Base-by-base conservation (phyloP, 2,888 invertebrate species). In the Acronicta psi region DNA sequence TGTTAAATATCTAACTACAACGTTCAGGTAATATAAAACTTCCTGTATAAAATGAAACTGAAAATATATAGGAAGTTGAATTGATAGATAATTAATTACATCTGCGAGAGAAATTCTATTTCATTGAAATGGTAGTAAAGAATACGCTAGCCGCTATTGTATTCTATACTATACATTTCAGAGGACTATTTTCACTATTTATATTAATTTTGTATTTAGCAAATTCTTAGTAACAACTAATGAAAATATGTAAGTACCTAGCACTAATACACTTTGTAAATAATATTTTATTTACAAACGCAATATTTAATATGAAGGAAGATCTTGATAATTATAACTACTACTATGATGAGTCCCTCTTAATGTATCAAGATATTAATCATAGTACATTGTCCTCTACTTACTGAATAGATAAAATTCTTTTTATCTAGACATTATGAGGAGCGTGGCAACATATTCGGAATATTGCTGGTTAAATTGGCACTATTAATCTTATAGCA, bases 401-500 rank as follows among this genome's bases (percentile, higher is more conserved):
- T 49, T 23, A 6, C 9, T 36, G 14, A 18, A 50, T 18, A 43
- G 0, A 36, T 40, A 40, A 11, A 3, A 29, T 47, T 13, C 29
- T 54, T 29, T 47, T 54, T 11, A 41, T 14, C 23, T 36, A 7
- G 13, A 64, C 25, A 45, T 36, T 25, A 62, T 13, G 8, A 29
- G 38, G 10, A 45, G 25, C 18, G 17, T 8, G 8, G 14, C 10
- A 6, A 23, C 14, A 2, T 23, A 18, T 46, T 38, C 2, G 11
- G 16, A 37, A 45, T 47, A 47, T 11, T 29, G 7, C 13, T 29
- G 13, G 8, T 17, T 13, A 29, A 29, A 44, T 47, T 40, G 18
- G 11, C n/a, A 13, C 9, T n/a, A 23, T 60, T 63, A 53, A 44
- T 36, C 13, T 63, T 8, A 36, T 20, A 9, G 20, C 47, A 44